Percentiles rank a stretch among this genome's conserved stretches.
These are phyloP conservation scores for Spermophilus dauricus DNA, from an alignment of 2,113 vertebrate genomes.

Conservation along the genomic window DNA sequence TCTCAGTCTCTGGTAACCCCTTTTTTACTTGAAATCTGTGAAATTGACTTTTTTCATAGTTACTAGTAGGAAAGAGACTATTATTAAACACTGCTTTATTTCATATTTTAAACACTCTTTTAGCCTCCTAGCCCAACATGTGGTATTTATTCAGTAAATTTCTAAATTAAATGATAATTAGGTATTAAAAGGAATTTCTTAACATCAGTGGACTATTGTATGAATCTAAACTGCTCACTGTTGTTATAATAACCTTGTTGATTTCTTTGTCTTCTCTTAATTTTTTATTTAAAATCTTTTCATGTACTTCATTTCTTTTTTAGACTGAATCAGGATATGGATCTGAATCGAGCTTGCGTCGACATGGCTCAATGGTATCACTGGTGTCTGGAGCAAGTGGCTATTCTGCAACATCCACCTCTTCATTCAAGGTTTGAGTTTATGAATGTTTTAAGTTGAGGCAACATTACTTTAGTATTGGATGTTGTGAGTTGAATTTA, in stretches of 20 bases:
- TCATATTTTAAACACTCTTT: not conserved
- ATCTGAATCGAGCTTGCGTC: constrained; percentile 96
- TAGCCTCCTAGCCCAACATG: not conserved
- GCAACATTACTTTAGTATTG: not conserved
- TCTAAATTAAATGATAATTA: constrained; percentile 8
- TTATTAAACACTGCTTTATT: not conserved
- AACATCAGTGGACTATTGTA: not conserved
- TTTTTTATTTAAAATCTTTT: constrained; percentile 57
- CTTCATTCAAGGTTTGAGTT: constrained; percentile 96
- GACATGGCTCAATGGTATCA: constrained; percentile 98
- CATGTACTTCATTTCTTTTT: constrained; percentile 74
- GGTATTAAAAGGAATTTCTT: not conserved
- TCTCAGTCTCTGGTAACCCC: not conserved
- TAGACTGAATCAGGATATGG: constrained; percentile 98
- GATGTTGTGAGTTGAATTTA: constrained; percentile 14
- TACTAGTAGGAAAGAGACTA: not conserved
- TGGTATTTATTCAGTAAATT: not conserved
- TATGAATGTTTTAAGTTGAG: constrained; percentile 5
- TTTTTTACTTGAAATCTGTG: not conserved
- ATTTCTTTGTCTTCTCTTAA: constrained; percentile 60
- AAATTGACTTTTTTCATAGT: not conserved
- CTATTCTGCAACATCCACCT: constrained; percentile 97
- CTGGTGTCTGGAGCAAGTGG: constrained; percentile 97
- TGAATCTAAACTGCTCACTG: not conserved
- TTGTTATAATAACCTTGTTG: constrained; percentile 1